Evolutionary conservation across 2,888 invertebrate genomes (phyloP).

Genomic region (Cheilosia urbana): DNA sequence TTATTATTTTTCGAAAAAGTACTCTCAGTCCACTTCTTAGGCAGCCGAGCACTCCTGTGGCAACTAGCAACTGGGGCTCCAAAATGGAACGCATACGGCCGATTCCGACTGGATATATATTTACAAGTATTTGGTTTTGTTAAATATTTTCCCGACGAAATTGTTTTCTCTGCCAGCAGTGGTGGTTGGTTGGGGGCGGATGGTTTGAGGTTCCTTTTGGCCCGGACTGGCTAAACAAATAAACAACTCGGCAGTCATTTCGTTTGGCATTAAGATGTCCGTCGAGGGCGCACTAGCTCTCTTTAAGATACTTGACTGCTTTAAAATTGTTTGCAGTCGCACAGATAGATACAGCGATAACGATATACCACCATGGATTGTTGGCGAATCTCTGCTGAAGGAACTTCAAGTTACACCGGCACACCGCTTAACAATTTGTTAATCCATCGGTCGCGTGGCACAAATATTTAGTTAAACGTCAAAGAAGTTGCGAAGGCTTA

Average conservation of each 20-base stretch:
- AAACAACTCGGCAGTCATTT: constrained; percentile 61
- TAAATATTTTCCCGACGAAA: constrained; percentile 71
- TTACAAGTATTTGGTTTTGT: constrained; percentile 70
- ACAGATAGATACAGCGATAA: background rate
- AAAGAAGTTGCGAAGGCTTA: constrained; percentile 50
- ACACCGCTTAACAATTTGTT: constrained; percentile 64
- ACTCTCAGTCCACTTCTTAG: constrained; percentile 2
- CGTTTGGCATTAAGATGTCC: constrained; percentile 62
- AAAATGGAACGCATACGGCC: constrained; percentile 16
- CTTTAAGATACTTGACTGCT: constrained; percentile 28
- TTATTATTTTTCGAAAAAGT: constrained; percentile 67
- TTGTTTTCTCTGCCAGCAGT: constrained; percentile 61
- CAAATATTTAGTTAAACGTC: constrained; percentile 69
- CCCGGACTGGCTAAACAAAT: constrained; percentile 42
- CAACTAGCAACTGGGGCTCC: background rate
- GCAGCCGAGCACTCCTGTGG: background rate
- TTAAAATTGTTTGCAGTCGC: constrained; percentile 28
- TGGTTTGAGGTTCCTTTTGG: constrained; percentile 23
- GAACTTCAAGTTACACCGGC: background rate
- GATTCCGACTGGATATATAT: constrained; percentile 60
- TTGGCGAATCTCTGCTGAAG: constrained; percentile 18
- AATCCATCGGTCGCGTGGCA: constrained; percentile 69
- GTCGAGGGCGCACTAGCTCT: constrained; percentile 3
- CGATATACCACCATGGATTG: constrained; percentile 27
- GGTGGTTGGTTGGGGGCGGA: constrained; percentile 9